Evolutionary conservation across 2,888 invertebrate genomes (phyloP), one percentile per base, ranked within the genome.

Genomic region (Ornithoptera priamus): DNA sequence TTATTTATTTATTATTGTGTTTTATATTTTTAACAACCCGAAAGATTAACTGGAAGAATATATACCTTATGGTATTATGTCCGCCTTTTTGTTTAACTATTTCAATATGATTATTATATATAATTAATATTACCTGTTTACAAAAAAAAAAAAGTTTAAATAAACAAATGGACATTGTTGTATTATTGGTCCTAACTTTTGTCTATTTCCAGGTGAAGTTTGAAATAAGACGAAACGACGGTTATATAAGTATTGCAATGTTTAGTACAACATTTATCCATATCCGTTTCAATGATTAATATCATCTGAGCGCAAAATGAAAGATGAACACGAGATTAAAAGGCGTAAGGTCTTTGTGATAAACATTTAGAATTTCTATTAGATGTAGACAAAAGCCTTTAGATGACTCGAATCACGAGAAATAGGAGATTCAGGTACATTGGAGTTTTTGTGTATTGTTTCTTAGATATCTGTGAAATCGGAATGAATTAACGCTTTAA

Each of bases 191-290:
- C 60, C 60, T 22, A 63, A 56, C 18, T 46, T 64, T 59, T 18
- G 71, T 60, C 75, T 71, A 72, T 69, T 84, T 83, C 24, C 88
- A 90, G 89, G 87, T 90, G 80, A 80, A 75, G 73, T 77, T 79
- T 80, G 74, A 74, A 77, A 80, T 79, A 80, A 78, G 76, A 78
- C 77, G 79, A 77, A 75, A 77, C 79, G 77, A 77, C 76, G 76
- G 81, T 78, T 77, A 77, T 77, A 77, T 81, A 78, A 75, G 75
- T 71, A 77, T 72, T 58, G 18, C 24, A n/a, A 87, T 85, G 82
- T 77, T 79, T 87, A 90, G 90, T 90, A 90, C 90, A 90, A 89
- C 81, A 79, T 81, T 56, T 79, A 30, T 85, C 85, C 90, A 90
- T 90, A 91, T 91, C 90, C 80, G 79, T 77, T 77, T 74, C 73